Evolutionary conservation across 2,888 invertebrate species (phyloP), one percentile per base, ranked within the genome.

Genomic region (Dyspetes luteomarginatus): DNA sequence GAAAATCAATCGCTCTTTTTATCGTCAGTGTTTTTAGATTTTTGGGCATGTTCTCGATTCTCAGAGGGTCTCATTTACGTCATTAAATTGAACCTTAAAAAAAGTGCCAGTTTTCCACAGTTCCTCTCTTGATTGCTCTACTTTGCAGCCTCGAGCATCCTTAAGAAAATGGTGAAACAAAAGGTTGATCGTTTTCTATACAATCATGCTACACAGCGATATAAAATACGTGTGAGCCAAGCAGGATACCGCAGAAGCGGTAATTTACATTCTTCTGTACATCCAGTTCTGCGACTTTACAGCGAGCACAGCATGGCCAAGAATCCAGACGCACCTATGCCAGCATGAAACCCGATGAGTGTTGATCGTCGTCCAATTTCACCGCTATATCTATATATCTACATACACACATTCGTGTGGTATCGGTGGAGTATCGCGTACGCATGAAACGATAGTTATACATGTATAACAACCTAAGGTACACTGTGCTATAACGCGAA

Each of bases 261-360:
- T 85, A 87, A 89, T 89, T 89, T 89, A 89, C 88, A 89, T 89
- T 89, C 88, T 88, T 88, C 87, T 85, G 52, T 52, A 26, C n/a
- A 87, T 85, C 85, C 85, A 85, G 74, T 82, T 78, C 74, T 68
- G 45, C 82, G 50, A 60, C 73, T 41, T 72, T 43, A 36, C 36
- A 41, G 24, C 3, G 4, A 36, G 4, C 17, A 52, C 36, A 19
- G 28, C 48, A 26, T 26, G 36, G 15, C 3, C 28, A 7, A 48
- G 58, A 71, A 48, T 58, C 43, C 43, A 50, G 12, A 28, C 17
- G 26, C 24, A 45, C 52, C 4, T n/a, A 60, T 72, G 75, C 62
- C 48, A 60, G 60, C 36, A 64, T 45, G 64, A 45, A 67, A 67
- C 24, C 41, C 41, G 36, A 55, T 36, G 52, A n/a, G 26, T 22